phyloP scores from a whole-genome alignment of 2,888 invertebrate genomes.

The Drepana falcataria region DNA sequence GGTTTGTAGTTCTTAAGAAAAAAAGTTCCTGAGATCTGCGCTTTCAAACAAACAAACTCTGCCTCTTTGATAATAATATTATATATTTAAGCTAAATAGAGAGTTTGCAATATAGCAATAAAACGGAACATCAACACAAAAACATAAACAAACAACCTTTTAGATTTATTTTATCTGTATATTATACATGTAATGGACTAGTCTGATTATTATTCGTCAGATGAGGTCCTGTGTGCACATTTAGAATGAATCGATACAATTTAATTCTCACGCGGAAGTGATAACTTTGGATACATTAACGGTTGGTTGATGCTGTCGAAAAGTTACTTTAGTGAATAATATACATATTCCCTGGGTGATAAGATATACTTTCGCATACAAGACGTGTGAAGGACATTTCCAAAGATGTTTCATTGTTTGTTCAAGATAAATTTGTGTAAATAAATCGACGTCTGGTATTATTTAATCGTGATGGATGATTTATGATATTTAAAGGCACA shows the following conservation, averaged over 20 bases:
- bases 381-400: constrained; percentile 17
- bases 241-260: not conserved
- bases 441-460: constrained; percentile 21
- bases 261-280: not conserved
- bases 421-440: constrained; percentile 21
- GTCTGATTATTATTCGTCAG: too few species aligned
- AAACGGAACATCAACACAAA: too few species aligned
- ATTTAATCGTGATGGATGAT: constrained; percentile 25
- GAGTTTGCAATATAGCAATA: too few species aligned
- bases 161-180: too few species aligned
- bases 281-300: not conserved
- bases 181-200: too few species aligned
- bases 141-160: too few species aligned
- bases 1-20: too few species aligned
- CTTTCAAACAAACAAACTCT: too few species aligned
- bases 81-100: too few species aligned
- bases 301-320: too few species aligned
- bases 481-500: constrained; percentile 12
- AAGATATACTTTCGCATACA: constrained; percentile 12
- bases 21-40: too few species aligned
- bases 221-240: not conserved
- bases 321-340: not conserved
- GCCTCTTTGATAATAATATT: too few species aligned
- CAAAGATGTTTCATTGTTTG: constrained; percentile 22
- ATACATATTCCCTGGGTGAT: not conserved